These are phyloP conservation scores for Eupithecia vulgata DNA, from an alignment of 2,888 invertebrate species.

Conservation along the genomic window DNA sequence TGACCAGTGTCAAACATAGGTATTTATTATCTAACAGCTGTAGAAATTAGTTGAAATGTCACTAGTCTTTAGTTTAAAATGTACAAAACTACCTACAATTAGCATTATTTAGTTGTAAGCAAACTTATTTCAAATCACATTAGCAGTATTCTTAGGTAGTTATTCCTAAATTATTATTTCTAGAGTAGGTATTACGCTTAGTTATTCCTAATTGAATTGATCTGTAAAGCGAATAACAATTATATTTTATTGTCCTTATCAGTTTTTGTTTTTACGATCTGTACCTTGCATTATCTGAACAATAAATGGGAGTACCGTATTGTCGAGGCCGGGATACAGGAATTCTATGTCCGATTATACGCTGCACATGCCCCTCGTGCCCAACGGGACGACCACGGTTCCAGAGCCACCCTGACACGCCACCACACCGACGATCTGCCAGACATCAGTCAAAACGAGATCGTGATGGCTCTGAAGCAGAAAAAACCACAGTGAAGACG, in stretches of 20 bases:
- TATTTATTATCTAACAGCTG: background rate
- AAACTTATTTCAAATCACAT: background rate
- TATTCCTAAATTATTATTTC: background rate
- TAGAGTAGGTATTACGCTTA: background rate
- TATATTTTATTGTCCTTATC: background rate
- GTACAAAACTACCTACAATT: background rate
- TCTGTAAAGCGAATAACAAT: background rate
- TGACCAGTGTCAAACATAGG: background rate
- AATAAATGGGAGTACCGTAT: too few species aligned
- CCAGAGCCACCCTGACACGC: too few species aligned
- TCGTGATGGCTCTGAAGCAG: too few species aligned
- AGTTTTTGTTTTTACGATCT: too few species aligned
- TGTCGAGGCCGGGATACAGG: too few species aligned
- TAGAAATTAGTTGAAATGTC: background rate
- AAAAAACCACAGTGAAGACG: too few species aligned
- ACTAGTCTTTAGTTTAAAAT: slow-evolving; percentile 7
- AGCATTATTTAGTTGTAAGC: background rate
- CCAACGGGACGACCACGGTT: too few species aligned
- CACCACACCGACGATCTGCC: too few species aligned
- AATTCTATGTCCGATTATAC: too few species aligned
- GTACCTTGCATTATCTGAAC: too few species aligned
- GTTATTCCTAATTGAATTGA: background rate
- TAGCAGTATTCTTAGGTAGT: background rate
- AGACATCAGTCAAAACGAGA: too few species aligned
- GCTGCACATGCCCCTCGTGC: too few species aligned